These are phyloP conservation scores for Parasteatoda lunata DNA, from an alignment of 2,888 invertebrate species.

Conservation along the genomic window DNA sequence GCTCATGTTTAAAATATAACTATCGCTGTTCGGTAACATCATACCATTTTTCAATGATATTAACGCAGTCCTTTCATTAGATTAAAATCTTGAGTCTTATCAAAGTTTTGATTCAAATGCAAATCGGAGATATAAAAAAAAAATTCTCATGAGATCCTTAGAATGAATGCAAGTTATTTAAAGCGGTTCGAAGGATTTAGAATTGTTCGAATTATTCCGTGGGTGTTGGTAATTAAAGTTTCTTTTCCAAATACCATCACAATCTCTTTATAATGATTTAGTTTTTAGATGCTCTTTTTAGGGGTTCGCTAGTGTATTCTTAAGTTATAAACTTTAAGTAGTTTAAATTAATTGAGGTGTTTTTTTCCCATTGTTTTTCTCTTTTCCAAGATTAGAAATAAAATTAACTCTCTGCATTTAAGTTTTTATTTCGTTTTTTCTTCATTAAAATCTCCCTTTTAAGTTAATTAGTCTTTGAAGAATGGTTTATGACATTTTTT, in stretches of 20 bases:
- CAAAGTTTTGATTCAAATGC: slow-evolving; percentile 41
- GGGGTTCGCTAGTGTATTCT: neutral
- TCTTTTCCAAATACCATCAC: slow-evolving; percentile 8
- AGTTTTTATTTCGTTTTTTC: neutral
- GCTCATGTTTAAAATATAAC: neutral
- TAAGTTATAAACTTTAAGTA: neutral
- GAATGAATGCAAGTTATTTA: slow-evolving; percentile 9
- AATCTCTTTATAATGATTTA: neutral
- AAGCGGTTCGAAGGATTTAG: slow-evolving; percentile 10
- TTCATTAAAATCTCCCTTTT: too few relatives aligned
- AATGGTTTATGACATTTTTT: too few relatives aligned
- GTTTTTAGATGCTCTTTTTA: neutral
- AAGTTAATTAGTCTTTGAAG: too few relatives aligned
- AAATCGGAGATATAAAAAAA: slow-evolving; percentile 24
- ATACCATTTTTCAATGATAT: neutral
- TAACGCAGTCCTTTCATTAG: slow-evolving; percentile 18
- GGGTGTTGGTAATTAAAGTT: slow-evolving; percentile 34
- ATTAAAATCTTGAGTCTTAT: slow-evolving; percentile 31
- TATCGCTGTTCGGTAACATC: neutral
- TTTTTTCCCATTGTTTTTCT: neutral
- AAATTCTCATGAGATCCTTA: neutral
- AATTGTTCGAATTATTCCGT: slow-evolving; percentile 35
- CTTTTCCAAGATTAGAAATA: neutral
- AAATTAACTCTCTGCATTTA: neutral
- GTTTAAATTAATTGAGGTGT: neutral